Base-by-base conservation (phyloP, 1,140 invertebrate genomes). In the Laupala kohalensis region DNA sequence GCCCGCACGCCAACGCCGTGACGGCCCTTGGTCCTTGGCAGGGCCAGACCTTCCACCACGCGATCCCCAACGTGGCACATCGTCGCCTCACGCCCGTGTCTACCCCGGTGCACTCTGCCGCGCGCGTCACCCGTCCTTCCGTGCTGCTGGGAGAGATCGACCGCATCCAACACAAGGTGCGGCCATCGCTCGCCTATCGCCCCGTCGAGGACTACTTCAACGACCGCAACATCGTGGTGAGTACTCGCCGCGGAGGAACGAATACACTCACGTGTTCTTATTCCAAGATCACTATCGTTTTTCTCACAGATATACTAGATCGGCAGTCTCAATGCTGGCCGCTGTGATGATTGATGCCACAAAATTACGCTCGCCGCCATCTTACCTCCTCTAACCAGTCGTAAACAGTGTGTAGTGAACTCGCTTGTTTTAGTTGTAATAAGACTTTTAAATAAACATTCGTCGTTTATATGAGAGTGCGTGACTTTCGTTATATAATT, bases 151-250 rank as follows among this genome's bases (percentile, higher is more conserved):
- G 85, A 19, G 90, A 91, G 79, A 83, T 90, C 77, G 88, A 89
- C 81, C 85, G 89, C 78, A 91, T 92, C 82, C 81, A 83, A 72
- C 83, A 87, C 78, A 85, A 85, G 78, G 78, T 85, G 71, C 84
- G 89, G 74, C 81, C 82, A 5, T 78, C 76, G 69, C 76, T 84
- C 65, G 87, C 87, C 69, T 87, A 90, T 78, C 85, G 85, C 37
- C 84, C 86, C 37, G 82, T 87, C 69, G 90, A 90, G 74, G 86
- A 89, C 76, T 93, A 87, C 81, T 87, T 91, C 79, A 90, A 89
- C 81, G 90, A 90, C 73, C 87, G 87, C 80, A 82, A 86, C 69
- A 82, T 84, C 75, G 88, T 87, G 84, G 89, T 90, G 85, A 86
- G 84, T 82, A 1, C 19, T 19, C 64, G 13, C 64, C 1, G 19